Evolutionary conservation across 2,113 vertebrate species (phyloP), one percentile per base, ranked within the genome.

Genomic region (Bostrychus sinensis): DNA sequence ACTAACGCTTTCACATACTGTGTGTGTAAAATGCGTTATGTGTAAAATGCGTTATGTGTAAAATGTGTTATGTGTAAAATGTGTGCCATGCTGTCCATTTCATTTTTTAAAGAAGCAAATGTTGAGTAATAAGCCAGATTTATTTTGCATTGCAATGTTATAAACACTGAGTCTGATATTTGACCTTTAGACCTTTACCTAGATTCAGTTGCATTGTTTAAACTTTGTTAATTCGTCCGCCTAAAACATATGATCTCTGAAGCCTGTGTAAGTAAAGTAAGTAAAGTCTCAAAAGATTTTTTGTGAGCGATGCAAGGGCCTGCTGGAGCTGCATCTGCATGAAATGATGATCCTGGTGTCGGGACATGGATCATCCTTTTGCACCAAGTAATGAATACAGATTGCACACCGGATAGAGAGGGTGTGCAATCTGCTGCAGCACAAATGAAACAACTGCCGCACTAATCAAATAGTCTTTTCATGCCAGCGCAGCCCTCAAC

Each of bases 381-480:
- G 82, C 84, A 86, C 86, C 73, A 66, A 78, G 66, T 83, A 89
- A 92, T 89, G 84, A 89, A 84, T 89, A 91, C 90, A 89, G 89
- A 92, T 91, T 89, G 89, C 83, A 79, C 83, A 85, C 80, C 82
- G 82, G 86, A 91, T 91, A 89, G 91, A 91, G 85, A 88, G 82
- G 87, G 88, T 80, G 82, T 78, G 89, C 92, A 92, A 90, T 92
- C 91, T 91, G 89, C 89, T 90, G 86, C 68, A 75, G 86, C 82
- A 89, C 90, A 92, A 92, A 92, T 93, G 88, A 92, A 91, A 91
- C 91, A 92, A 91, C 90, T 90, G 89, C 87, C 85, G 87, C 83
- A 89, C 86, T 92, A 92, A 92, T 92, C 89, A 91, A 92, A 92
- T 90, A 87, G 85, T 86, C 89, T 87, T 88, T 86, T 91, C 81